These are phyloP conservation scores for Philereme vetulata DNA, from an alignment of 2,888 invertebrate species.

Conservation along the genomic window DNA sequence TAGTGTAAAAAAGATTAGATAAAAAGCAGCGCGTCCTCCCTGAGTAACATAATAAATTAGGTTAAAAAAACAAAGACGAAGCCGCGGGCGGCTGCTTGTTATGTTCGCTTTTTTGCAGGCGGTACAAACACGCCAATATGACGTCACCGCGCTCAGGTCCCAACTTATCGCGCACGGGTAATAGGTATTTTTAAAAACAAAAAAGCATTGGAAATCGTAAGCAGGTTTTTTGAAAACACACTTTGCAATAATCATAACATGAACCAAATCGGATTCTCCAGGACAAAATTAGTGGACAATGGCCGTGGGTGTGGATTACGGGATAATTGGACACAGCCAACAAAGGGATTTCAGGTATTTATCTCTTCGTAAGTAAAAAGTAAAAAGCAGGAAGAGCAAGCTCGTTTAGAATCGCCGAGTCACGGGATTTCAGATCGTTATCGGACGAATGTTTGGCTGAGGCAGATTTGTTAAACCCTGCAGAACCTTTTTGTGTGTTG, in stretches of 20 bases:
- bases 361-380: conserved; percentile 40
- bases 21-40: too few relatives aligned
- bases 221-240: too few relatives aligned
- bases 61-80: too few relatives aligned
- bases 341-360: conserved; percentile 53
- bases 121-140: too few relatives aligned
- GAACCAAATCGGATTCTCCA: conserved; percentile 43
- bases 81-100: too few relatives aligned
- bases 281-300: conserved; percentile 50
- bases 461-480: neutral
- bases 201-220: too few relatives aligned
- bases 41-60: too few relatives aligned
- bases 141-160: too few relatives aligned
- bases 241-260: neutral
- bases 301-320: conserved; percentile 57
- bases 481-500: neutral
- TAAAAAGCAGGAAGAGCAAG: conserved; percentile 32
- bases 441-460: conserved; percentile 1
- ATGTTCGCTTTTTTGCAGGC: too few relatives aligned
- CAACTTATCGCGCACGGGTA: too few relatives aligned
- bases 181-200: too few relatives aligned
- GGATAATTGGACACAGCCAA: conserved; percentile 55
- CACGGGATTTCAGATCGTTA: conserved; percentile 28
- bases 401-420: conserved; percentile 26
- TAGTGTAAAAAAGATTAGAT: too few relatives aligned